Evolutionary conservation across 2,888 invertebrate genomes (phyloP), one percentile per base, ranked within the genome.

Genomic region (Lepas anatifera): DNA sequence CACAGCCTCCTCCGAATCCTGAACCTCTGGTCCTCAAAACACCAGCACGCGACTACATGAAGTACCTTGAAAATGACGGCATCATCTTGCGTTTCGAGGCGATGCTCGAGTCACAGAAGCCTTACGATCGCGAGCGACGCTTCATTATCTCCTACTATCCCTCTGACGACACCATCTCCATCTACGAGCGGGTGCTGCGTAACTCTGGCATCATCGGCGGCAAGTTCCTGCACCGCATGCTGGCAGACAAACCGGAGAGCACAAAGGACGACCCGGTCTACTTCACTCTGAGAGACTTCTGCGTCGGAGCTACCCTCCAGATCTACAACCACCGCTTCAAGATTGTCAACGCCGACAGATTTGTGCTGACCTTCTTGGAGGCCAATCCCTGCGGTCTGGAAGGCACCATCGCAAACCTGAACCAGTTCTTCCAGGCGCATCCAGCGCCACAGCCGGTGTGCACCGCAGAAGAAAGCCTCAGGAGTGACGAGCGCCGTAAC

Each of bases 121-220:
- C 90, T 0, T 91, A 92, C 77, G 92, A 93, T 79, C 79, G 83
- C 41, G 86, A 86, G 3, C 84, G 94, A 41, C 82, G 85, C 74
- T 94, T 94, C 78, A 83, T 92, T 48, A 78, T 94, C 48, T 84
- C 87, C 4, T 93, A 91, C 80, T 86, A 86, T 71, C 82, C 93
- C 58, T 85, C 87, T 8, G 89, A 92, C 75, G 89, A 91, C 69
- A 86, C 86, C 72, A 85, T 92, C 75, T 84, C 85, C 75, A 88
- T 94, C 71, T 85, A 84, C 71, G 94, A 94, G 79, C 83, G 88
- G 6, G 84, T 85, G 3, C 85, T 86, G 25, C 81, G 84, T 37
- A 91, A 90, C 80, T 89, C 89, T 0, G 93, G 93, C 63, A 87
- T 89, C 73, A 78, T 82, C 25, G 90, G 87, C 69, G 92, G 92